phyloP scores from a whole-genome alignment of 2,888 invertebrate genomes.

The Acrobasis repandana region DNA sequence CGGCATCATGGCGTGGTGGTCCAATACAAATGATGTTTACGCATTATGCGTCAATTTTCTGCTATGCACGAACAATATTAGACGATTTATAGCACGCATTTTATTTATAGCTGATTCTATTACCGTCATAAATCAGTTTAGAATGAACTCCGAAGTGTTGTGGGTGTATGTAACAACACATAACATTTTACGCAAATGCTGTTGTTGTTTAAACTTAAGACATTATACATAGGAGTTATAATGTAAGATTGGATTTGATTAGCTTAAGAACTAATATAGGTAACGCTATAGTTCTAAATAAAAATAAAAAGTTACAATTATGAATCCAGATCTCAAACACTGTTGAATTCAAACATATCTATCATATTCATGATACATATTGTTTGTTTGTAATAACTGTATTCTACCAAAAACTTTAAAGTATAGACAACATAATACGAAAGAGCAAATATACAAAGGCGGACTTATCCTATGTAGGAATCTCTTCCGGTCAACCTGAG shows the following conservation, averaged over 20 bases:
- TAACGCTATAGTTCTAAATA: too few species aligned
- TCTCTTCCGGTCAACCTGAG: too few species aligned
- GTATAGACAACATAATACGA: too few species aligned
- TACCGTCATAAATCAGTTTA: conserved; percentile 8
- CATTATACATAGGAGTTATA: background rate
- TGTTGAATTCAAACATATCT: background rate
- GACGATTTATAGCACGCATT: conserved; percentile 1
- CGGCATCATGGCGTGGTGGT: conserved; percentile 36
- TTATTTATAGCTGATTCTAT: conserved; percentile 6
- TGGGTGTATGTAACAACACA: background rate
- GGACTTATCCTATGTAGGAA: too few species aligned
- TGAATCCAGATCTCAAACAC: too few species aligned
- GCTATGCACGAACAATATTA: conserved; percentile 1
- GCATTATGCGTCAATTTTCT: conserved; percentile 32
- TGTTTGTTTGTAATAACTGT: too few species aligned
- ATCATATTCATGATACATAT: too few species aligned
- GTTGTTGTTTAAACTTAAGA: background rate
- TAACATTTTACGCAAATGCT: conserved; percentile 1
- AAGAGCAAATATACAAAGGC: too few species aligned
- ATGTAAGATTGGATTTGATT: too few species aligned
- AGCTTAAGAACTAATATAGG: too few species aligned
- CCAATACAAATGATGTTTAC: conserved; percentile 28
- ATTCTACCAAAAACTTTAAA: too few species aligned
- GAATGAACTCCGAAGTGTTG: conserved; percentile 10
- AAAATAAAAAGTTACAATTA: too few species aligned